Percentiles rank a stretch among this genome's conserved stretches.
Conservation (phyloP, 2,888 invertebrate species). For the Gnatocerus cornutus region DNA sequence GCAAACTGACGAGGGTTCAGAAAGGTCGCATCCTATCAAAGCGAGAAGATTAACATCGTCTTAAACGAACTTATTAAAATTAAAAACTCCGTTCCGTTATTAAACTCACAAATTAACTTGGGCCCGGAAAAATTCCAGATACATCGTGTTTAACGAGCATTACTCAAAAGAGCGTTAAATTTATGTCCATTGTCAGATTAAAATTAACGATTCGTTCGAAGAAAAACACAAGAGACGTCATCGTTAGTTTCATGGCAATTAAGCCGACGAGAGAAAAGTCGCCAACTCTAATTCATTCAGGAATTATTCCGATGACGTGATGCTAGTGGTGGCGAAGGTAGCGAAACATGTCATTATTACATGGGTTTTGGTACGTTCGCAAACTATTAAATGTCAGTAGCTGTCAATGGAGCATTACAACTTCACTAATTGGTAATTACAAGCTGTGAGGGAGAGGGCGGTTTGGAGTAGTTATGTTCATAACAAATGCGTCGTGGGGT, state of each 20-base stretch:
- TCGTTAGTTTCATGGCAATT: constrained; percentile 32
- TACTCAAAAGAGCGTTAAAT: constrained; percentile 14
- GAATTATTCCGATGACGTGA: constrained; percentile 4
- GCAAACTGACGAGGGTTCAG: constrained; percentile 2
- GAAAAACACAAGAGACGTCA: constrained; percentile 35
- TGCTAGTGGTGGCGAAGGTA: constrained; percentile 23
- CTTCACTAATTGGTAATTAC: constrained; percentile 46
- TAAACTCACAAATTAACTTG: constrained; percentile 15
- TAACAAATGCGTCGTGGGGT: constrained; percentile 30
- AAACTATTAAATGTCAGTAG: constrained; percentile 41
- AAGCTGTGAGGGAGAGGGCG: constrained; percentile 22
- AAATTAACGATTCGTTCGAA: constrained; percentile 28
- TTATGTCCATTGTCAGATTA: constrained; percentile 35
- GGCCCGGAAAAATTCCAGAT: constrained; percentile 12
- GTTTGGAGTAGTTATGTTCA: constrained; percentile 36
- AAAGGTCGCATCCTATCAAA: constrained; percentile 15
- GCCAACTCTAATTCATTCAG: constrained; percentile 10
- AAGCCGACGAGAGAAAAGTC: constrained; percentile 24
- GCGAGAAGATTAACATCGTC: constrained; percentile 18
- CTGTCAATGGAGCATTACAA: constrained; percentile 46
- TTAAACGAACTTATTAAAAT: constrained; percentile 37
- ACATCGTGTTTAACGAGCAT: constrained; percentile 17
- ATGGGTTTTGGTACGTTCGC: constrained; percentile 37
- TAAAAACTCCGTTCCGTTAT: constrained; percentile 29
- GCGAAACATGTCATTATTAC: constrained; percentile 40